Base-by-base conservation (phyloP, 2,888 invertebrate species). In the Cryptus armator region DNA sequence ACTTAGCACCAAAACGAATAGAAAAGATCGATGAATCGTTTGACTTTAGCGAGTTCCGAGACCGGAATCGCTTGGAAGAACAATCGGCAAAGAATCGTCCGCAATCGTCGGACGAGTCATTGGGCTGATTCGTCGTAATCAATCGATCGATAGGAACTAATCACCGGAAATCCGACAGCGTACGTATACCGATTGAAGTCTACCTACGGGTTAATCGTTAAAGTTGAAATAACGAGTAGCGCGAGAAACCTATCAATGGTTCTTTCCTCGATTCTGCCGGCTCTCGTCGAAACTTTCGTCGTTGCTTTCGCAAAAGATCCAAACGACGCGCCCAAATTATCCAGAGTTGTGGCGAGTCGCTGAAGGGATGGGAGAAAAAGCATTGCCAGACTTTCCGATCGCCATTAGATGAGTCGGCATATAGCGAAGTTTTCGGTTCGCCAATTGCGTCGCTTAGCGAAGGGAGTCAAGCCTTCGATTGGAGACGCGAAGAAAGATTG, bases 201-300 rank as follows among this genome's bases (percentile, higher is more conserved):
- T 78, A 10, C 53, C 51, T 53, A 14, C 37, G 37, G 37, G 32
- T 62, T 85, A 85, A 83, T 83, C 79, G 83, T 53, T 56, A 19
- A 83, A 83, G 85, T 85, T 83, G 59, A 72, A 80, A 80, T 29
- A 80, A 80, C 46, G 53, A 67, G 72, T 29, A 56, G 51, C 48
- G 5, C 46, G 44, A 62, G 66, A 70, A 74, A 46, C 29, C 29
- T 19, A 77, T 29, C 59, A 5, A 72, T 77, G 51, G 16, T 43
- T 76, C 59, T 67, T 62, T n/a, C 51, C 53, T 43, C 29, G 32
- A 70, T 68, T 1, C 37, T 74, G 46, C 19, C 75, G 68, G 44
- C 46, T 5, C 37, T 44, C 14, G 10, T 66, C 10, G 62, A 72
- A 72, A 78, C 56, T 72, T 46, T 6, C 44, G 12, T 62, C 51